phyloP scores from a whole-genome alignment of 1,140 invertebrate genomes.

The Glomeris maerens region DNA sequence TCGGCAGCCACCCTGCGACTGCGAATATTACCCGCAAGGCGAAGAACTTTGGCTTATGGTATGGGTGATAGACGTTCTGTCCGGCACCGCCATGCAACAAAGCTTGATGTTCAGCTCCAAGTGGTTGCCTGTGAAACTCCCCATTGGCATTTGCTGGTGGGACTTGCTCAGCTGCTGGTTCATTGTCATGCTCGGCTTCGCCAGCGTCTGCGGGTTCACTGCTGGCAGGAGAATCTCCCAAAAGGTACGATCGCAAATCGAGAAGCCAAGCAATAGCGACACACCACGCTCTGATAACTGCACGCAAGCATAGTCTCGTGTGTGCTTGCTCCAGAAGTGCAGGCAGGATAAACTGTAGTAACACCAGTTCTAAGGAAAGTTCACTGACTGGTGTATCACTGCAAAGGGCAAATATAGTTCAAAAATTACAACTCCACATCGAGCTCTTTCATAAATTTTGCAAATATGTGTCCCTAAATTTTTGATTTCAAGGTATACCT shows the following conservation, averaged over 20 bases:
- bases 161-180: background rate
- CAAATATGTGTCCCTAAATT: too few relatives aligned
- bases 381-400: slow-evolving; percentile 67
- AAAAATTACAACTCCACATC: slow-evolving; percentile 3
- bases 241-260: slow-evolving; percentile 73
- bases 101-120: slow-evolving; percentile 39
- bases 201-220: slow-evolving; percentile 20
- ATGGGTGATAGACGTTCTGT: slow-evolving; percentile 56
- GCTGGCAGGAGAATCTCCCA: slow-evolving; percentile 46
- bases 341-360: slow-evolving; percentile 85
- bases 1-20: too few relatives aligned
- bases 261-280: slow-evolving; percentile 65
- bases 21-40: slow-evolving; percentile 50
- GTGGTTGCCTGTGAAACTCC: slow-evolving; percentile 17
- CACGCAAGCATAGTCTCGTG: slow-evolving; percentile 81
- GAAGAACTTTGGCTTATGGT: slow-evolving; percentile 69
- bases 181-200: slow-evolving; percentile 18
- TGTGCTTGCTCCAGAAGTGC: slow-evolving; percentile 92
- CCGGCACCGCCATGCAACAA: slow-evolving; percentile 33
- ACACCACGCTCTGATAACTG: slow-evolving; percentile 77
- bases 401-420: slow-evolving; percentile 36
- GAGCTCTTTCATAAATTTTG: slow-evolving; percentile 5
- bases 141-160: slow-evolving; percentile 14
- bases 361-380: slow-evolving; percentile 77
- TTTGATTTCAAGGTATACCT: too few relatives aligned